phyloP scores from a whole-genome alignment of 2,888 invertebrate species.

The Idaea straminata region DNA sequence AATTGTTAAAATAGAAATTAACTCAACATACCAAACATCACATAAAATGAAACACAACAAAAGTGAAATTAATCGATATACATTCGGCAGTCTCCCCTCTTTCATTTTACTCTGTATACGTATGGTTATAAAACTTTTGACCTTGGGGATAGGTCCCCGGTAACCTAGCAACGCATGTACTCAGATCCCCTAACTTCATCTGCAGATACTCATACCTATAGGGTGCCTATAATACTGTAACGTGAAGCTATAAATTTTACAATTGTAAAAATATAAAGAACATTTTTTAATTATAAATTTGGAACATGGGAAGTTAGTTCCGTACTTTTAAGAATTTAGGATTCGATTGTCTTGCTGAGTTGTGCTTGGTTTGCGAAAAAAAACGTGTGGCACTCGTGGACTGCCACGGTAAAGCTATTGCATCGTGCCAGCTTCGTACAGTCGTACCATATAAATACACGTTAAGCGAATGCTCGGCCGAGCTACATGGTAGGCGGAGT shows the following conservation, averaged over 20 bases:
- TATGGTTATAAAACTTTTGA: constrained; percentile 65
- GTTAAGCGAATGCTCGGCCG: no score
- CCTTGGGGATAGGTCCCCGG: constrained; percentile 71
- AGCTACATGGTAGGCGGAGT: no score
- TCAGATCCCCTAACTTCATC: constrained; percentile 72
- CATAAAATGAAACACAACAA: background rate
- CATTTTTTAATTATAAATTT: background rate
- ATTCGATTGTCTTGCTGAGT: no score
- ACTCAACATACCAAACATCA: background rate
- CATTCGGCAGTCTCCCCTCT: constrained; percentile 47
- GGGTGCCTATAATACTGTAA: constrained; percentile 53
- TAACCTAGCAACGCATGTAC: constrained; percentile 73
- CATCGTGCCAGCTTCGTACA: no score
- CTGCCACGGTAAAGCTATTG: no score
- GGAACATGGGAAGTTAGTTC: background rate
- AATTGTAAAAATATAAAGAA: background rate
- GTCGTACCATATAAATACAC: no score
- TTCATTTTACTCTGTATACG: constrained; percentile 54
- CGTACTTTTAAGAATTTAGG: no score
- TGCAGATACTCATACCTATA: constrained; percentile 71
- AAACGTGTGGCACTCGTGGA: no score
- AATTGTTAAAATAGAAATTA: constrained; percentile 8
- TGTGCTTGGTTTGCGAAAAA: no score
- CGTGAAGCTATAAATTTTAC: constrained; percentile 50
- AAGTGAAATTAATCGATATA: constrained; percentile 46